phyloP scores from a whole-genome alignment of 2,113 vertebrate genomes.

The Rousettus leschenaultii region DNA sequence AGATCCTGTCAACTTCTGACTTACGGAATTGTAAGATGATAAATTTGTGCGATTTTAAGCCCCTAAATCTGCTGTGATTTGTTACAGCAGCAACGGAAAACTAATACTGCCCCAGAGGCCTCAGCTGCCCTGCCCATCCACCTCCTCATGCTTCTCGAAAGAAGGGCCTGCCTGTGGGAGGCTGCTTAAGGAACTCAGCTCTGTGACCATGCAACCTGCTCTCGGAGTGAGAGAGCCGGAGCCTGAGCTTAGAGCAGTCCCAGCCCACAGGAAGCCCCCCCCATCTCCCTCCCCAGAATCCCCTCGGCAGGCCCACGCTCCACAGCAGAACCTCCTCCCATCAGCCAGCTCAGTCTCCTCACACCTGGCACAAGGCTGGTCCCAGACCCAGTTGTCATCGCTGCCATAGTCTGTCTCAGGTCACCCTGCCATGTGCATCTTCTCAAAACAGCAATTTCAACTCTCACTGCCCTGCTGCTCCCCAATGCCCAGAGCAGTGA shows the following conservation, averaged over 20 bases:
- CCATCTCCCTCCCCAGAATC: neutral
- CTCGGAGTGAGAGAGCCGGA: no score
- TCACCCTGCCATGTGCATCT: neutral
- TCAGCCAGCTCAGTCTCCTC: neutral
- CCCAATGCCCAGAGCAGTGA: neutral
- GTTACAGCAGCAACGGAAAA: neutral
- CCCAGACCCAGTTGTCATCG: fast-evolving
- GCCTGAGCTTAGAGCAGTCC: neutral
- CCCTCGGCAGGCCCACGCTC: neutral
- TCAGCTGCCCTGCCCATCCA: neutral
- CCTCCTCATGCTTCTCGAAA: fast-evolving
- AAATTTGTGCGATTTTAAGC: neutral
- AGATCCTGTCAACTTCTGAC: neutral
- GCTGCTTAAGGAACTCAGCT: neutral
- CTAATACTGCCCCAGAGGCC: neutral
- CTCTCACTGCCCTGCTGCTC: neutral
- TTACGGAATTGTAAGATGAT: neutral
- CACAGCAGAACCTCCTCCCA: neutral
- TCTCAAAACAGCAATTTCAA: neutral
- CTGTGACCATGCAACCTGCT: neutral
- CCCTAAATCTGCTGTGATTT: neutral
- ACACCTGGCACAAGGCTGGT: neutral
- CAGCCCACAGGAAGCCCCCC: neutral
- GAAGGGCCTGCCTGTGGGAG: neutral
- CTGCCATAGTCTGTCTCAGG: neutral